Conservation (phyloP, 2,888 invertebrate genomes). For the Pherbina coryleti region DNA sequence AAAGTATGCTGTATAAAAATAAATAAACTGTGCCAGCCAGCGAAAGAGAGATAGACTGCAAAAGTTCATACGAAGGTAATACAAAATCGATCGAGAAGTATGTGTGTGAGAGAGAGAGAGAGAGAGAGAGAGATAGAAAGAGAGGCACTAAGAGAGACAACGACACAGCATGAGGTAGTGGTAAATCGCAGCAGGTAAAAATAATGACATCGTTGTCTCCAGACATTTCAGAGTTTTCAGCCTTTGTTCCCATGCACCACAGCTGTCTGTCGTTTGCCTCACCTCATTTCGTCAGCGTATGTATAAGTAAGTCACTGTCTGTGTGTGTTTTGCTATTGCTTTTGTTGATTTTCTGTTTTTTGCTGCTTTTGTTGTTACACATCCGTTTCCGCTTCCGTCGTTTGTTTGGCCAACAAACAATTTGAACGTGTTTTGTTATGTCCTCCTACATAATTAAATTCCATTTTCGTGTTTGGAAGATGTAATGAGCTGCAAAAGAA, state of each 20-base stretch:
- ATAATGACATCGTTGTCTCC: conserved; percentile 19
- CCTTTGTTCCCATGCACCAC: neutral
- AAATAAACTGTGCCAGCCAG: neutral
- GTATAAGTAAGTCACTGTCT: neutral
- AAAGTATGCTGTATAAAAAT: conserved; percentile 8
- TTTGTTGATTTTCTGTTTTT: neutral
- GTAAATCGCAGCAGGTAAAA: conserved; percentile 2
- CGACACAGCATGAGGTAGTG: neutral
- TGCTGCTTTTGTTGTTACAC: neutral
- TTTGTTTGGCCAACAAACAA: conserved; percentile 24
- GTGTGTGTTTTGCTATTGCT: neutral
- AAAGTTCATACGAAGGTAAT: neutral
- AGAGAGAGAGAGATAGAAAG: neutral
- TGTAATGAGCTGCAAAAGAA: conserved; percentile 18
- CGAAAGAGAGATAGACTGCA: neutral
- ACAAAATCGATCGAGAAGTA: neutral
- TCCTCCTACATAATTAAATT: conserved; percentile 22
- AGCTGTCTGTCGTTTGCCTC: neutral
- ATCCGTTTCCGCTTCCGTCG: conserved; percentile 15
- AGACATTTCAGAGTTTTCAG: neutral
- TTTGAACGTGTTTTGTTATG: neutral
- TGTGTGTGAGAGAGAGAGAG: neutral
- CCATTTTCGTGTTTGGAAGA: neutral
- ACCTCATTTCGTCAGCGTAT: neutral
- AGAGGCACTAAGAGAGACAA: neutral